A percentile compares a stretch with the other conserved stretches of the same genome.
phyloP scores from a whole-genome alignment of 1,140 invertebrate genomes.

The Ctenoplectra terminalis region DNA sequence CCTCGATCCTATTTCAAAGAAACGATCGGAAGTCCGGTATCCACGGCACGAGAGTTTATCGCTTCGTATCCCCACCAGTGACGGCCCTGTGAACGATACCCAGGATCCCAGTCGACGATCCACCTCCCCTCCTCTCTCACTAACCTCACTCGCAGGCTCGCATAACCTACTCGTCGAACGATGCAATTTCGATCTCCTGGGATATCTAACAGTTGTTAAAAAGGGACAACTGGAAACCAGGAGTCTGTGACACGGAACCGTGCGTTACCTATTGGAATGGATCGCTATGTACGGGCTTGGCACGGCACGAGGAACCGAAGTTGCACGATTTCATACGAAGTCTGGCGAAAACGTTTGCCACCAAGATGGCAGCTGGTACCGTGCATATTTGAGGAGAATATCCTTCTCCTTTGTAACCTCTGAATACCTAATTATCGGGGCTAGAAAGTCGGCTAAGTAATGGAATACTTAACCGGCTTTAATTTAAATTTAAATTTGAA shows the following conservation, averaged over 20 bases:
- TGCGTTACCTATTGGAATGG: neutral
- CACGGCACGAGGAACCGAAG: slow-evolving; percentile 11
- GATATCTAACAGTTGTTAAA: neutral
- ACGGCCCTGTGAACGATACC: neutral
- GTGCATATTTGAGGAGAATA: neutral
- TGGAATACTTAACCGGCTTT: too few relatives aligned
- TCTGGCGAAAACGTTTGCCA: neutral
- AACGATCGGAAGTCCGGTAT: slow-evolving; percentile 42
- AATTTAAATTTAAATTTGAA: too few relatives aligned
- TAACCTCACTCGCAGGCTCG: neutral
- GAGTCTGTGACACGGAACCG: neutral
- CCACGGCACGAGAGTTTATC: slow-evolving; percentile 30
- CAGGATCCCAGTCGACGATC: neutral
- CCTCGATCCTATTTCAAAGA: slow-evolving; percentile 41
- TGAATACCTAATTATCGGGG: too few relatives aligned
- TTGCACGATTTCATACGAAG: slow-evolving; percentile 26
- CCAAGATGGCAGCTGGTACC: neutral
- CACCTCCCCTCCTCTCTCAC: neutral
- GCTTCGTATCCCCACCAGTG: neutral
- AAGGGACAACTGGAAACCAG: neutral
- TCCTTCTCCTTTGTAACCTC: neutral
- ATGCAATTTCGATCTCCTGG: neutral
- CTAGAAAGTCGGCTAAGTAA: too few relatives aligned
- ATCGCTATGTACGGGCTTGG: neutral
- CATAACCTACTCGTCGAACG: neutral